Evolutionary conservation across 1,140 invertebrate genomes (phyloP).

Genomic region (Drosophila pruinosa): DNA sequence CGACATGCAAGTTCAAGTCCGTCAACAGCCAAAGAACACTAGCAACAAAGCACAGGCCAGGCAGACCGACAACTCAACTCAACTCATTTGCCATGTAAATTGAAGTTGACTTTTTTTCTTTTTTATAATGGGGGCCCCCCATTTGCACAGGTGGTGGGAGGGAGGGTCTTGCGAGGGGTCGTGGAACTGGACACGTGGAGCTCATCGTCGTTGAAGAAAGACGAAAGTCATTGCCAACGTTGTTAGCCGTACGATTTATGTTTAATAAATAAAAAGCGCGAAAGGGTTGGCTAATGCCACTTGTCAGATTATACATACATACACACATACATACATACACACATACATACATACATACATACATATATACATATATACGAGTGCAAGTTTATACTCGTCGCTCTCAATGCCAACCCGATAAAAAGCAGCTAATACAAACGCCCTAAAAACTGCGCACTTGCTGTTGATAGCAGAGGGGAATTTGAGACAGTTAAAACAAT

Average conservation of each 20-base stretch:
- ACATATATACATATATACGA: neutral
- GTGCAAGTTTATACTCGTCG: neutral
- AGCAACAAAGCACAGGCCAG: conserved; percentile 14
- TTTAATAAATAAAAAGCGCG: conserved; percentile 31
- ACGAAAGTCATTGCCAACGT: conserved; percentile 19
- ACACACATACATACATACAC: too few species aligned
- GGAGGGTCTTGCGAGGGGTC: neutral
- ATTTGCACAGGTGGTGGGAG: neutral
- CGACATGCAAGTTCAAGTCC: conserved; percentile 76
- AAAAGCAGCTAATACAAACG: conserved; percentile 19
- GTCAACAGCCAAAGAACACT: conserved; percentile 18
- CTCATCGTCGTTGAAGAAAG: neutral
- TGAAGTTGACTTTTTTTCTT: conserved; percentile 52
- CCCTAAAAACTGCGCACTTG: conserved; percentile 37
- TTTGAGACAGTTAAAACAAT: conserved; percentile 18
- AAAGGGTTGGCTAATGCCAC: neutral
- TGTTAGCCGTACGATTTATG: conserved; percentile 23
- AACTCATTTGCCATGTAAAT: conserved; percentile 76
- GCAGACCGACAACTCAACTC: neutral
- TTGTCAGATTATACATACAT: neutral
- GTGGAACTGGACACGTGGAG: conserved; percentile 24
- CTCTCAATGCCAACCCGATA: neutral
- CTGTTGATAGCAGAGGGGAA: neutral
- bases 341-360: neutral
- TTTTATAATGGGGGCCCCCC: neutral